Evolutionary conservation across 2,888 invertebrate species (phyloP), one percentile per base, ranked within the genome.

Genomic region (Oscheius sp.): DNA sequence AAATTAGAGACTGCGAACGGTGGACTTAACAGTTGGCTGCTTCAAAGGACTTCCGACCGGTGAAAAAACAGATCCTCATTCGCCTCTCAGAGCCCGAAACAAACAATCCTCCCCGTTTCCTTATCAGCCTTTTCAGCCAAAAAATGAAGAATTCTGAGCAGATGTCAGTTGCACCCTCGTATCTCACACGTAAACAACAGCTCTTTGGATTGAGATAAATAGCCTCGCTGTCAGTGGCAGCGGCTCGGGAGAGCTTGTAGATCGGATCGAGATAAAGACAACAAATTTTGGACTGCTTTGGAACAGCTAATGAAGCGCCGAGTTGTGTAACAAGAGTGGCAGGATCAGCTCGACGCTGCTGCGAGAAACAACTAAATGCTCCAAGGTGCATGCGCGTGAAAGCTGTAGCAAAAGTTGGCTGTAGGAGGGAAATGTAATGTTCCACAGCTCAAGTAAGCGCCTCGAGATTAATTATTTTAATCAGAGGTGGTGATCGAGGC

Each of bases 261-360:
- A 42, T 58, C 11, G 3, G 32, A 33, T 4, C 4, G 58, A 29
- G 32, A 32, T 5, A 13, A 32, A 33, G 58, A 29, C 50, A 48
- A 63, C 42, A 42, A 63, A 63, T 63, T 63, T 63, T 48, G 50
- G 47, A 48, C 48, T 48, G 63, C 63, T 63, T 63, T 63, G 42
- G 68, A 68, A 55, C 37, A 55, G 55, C 68, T 55, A 68, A 68
- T 68, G 68, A 55, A 68, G 68, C 37, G 55, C 48, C 51, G 58
- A 58, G 58, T 63, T 51, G 68, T 68, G 68, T 68, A 68, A 68
- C 55, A 68, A 68, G 68, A 68, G 68, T 68, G 68, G 68, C 68
- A 68, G 68, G 68, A 47, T 63, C 63, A 5, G 63, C 63, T 11
- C 48, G 50, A 48, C 42, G 63, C 63, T 48, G 63, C 63, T 13